Evolutionary conservation across 2,113 vertebrate species (phyloP).

Genomic region (Noctilio leporinus): DNA sequence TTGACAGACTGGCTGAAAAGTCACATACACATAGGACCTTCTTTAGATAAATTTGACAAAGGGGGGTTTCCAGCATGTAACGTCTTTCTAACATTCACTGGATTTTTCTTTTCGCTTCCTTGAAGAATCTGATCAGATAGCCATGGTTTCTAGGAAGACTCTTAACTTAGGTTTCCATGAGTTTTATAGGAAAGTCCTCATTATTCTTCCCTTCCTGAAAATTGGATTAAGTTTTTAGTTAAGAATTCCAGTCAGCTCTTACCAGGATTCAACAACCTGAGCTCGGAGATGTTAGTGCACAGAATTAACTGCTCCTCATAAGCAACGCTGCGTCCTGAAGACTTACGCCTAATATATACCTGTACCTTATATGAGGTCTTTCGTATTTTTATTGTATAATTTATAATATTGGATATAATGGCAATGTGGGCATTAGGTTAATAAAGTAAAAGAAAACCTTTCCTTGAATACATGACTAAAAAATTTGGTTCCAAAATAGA

Average conservation of each 20-base stretch:
- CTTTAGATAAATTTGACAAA: constrained; percentile 55
- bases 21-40: constrained; percentile 35
- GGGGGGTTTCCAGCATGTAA: constrained; percentile 18
- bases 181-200: neutral
- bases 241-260: neutral
- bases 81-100: constrained; percentile 28
- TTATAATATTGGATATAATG: neutral
- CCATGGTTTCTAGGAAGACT: constrained; percentile 39
- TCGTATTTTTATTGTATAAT: neutral
- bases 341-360: neutral
- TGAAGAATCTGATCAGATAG: constrained; percentile 54
- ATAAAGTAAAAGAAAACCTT: neutral
- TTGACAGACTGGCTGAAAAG: constrained; percentile 73
- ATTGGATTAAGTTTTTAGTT: constrained; percentile 51
- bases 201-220: constrained; percentile 50
- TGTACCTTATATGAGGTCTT: neutral
- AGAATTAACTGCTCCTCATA: neutral
- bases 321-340: neutral
- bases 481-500: neutral
- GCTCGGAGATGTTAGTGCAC: neutral
- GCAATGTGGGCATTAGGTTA: neutral
- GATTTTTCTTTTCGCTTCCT: constrained; percentile 26
- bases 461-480: neutral
- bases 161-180: constrained; percentile 10
- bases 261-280: neutral